Base-by-base conservation (phyloP, 2,888 invertebrate species). In the Pyrocoelia pectoralis region DNA sequence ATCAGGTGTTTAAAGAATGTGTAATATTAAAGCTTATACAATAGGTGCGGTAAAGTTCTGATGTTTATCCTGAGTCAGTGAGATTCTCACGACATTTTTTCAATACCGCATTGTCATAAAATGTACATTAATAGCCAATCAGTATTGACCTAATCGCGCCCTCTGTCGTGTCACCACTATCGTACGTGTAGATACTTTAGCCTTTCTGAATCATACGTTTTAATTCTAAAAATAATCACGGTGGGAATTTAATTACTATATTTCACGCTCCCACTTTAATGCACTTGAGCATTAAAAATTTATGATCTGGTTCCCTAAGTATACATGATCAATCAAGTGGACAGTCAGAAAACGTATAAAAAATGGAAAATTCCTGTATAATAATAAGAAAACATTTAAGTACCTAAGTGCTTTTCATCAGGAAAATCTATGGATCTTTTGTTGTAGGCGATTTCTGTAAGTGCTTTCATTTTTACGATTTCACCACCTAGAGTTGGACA, bases 41-140 rank as follows among this genome's bases (percentile, higher is more conserved):
- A 56, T 61, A 56, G 61, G 61, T 29, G 61, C 51, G 61, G 61
- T 46, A 51, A 61, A 55, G 9, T 29, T 17, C 50, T 38, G 52
- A 55, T 61, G 50, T 56, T n/a, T 61, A 61, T 61, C 61, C 29
- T 19, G 56, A 49, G n/a, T 38, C 56, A 49, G 54, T 56, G 29
- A 61, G 19, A 33, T 61, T 55, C 61, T 61, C 61, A 61, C 61
- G 54, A 55, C 61, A 61, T 61, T 55, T 61, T 61, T 61, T 41
- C 28, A 24, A 29, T 50, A 28, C 50, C 28, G 14, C n/a, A 17
- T 10, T 17, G 15, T 8, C 43, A 43, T 43, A 43, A 43, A 43
- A 15, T 13, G 43, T 17, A 33, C 33, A 33, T 33, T 33, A 33
- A 33, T 33, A 33, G 33, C 8, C 33, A 33, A 33, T 33, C 33